These are phyloP conservation scores for Ctenicera cuprea DNA, from an alignment of 2,888 invertebrate genomes.

Conservation along the genomic window DNA sequence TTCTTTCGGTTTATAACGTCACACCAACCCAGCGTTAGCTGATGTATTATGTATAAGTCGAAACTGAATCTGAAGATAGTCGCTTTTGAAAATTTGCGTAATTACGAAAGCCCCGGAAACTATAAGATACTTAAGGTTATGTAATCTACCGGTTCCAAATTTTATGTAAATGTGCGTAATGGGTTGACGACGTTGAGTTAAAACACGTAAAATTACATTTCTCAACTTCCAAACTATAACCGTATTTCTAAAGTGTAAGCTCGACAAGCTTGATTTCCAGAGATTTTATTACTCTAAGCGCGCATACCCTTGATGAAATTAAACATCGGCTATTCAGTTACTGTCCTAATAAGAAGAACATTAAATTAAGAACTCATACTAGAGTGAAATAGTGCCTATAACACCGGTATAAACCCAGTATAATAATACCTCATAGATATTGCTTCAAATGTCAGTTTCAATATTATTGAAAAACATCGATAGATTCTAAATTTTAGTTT, in stretches of 20 bases:
- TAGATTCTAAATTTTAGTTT: too few species aligned
- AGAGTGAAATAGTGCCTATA: not conserved
- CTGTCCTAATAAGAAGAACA: not conserved
- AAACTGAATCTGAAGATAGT: too few species aligned
- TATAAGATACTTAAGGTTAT: not conserved
- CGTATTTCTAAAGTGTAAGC: conserved; percentile 15
- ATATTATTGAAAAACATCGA: too few species aligned
- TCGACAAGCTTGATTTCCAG: conserved; percentile 10
- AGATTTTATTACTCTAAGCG: conserved; percentile 26
- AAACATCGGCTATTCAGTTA: conserved; percentile 22
- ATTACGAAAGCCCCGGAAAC: not conserved
- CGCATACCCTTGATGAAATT: conserved; percentile 16
- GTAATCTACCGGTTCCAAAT: not conserved
- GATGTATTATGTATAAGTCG: too few species aligned
- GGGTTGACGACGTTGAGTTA: conserved; percentile 3
- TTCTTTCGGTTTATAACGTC: too few species aligned
- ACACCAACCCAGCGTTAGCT: too few species aligned
- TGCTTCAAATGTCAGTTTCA: too few species aligned
- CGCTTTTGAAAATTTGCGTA: too few species aligned
- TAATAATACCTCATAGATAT: not conserved
- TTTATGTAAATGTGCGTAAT: conserved; percentile 9
- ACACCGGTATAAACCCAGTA: not conserved
- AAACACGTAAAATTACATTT: conserved; percentile 4
- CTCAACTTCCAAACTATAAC: conserved; percentile 24
- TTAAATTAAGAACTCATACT: not conserved